Evolutionary conservation across 2,797 vertebrate species (phyloP), one percentile per base, ranked within the genome.

Genomic region (Chloroceryle inda): DNA sequence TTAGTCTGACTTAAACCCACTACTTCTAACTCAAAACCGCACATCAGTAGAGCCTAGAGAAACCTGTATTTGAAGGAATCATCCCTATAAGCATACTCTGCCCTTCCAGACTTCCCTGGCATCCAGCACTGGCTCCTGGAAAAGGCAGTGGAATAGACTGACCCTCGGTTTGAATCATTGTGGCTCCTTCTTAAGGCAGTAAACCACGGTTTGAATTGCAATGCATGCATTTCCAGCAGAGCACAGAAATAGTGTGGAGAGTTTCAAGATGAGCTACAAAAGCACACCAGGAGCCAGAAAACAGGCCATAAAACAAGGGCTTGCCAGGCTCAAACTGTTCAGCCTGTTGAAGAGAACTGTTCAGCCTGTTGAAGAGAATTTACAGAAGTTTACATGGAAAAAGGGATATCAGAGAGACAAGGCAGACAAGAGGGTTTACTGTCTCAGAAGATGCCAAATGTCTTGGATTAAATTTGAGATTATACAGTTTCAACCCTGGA

Each of bases 261-360:
- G 90, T 88, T 88, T 85, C n/a, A 81, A 53, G 47, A 90, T 26
- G 58, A 86, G 68, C 66, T 88, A 71, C 64, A 84, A 92, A 91
- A 83, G 63, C 49, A 89, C 93, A 49, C 11, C 62, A 81, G 69
- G 50, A 85, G 63, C 67, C 87, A 83, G 47, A 89, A 75, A 83
- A 86, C 1, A 77, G 59, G 75, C 31, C 31, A 27, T 63, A 78
- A 27, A 79, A 85, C 53, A 72, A 29, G 17, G 38, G 21, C 20
- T 94, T 77, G 89, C 44, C 1, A 2, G 87, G 81, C 78, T 74
- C 49, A 53, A 63, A 71, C 31, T 49, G 10, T 52, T 94, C 49
- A 75, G 44, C 56, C 52, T 18, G 4, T 55, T 75, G 53, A 95
- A 85, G 37, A 89, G 68, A 63, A 71, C 31, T 49, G 10, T 52